A percentile compares a stretch with the other conserved stretches of the same genome.
phyloP scores from a whole-genome alignment of 2,113 vertebrate genomes.

The Macquaria australasica region DNA sequence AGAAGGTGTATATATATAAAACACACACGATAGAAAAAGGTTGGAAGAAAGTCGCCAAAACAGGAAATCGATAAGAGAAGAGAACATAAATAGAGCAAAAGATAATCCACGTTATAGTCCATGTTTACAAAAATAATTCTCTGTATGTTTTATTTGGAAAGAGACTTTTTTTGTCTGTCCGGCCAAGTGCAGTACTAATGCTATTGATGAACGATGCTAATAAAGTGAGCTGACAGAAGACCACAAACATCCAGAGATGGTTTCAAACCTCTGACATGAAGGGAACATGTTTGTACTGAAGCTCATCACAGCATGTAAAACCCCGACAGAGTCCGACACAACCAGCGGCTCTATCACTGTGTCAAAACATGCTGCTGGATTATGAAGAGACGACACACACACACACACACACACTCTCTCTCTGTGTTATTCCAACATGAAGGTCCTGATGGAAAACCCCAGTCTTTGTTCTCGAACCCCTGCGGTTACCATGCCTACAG shows the following conservation, averaged over 20 bases:
- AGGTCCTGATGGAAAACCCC: conserved; percentile 56
- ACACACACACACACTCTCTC: conserved; percentile 15
- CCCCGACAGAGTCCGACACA: neutral
- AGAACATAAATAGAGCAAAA: too few species aligned
- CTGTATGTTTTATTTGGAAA: too few species aligned
- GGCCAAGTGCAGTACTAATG: neutral
- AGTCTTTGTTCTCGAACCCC: conserved; percentile 62
- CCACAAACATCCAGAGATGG: neutral
- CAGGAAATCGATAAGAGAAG: neutral
- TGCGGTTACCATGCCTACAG: conserved; percentile 35
- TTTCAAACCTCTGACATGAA: neutral
- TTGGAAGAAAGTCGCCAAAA: too few species aligned
- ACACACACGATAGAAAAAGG: neutral
- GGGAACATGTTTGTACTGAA: neutral
- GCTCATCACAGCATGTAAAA: conserved; percentile 15
- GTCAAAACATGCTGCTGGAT: conserved; percentile 47
- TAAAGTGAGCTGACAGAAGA: neutral
- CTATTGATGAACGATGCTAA: neutral
- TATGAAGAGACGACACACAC: conserved; percentile 29
- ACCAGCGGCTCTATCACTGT: conserved; percentile 31
- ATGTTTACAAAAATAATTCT: too few species aligned
- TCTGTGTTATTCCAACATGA: conserved; percentile 46
- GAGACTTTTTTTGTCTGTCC: neutral
- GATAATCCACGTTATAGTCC: too few species aligned
- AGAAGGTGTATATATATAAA: neutral